Evolutionary conservation across 2,797 vertebrate species (phyloP).

Genomic region (Pseudochirops corinnae): DNA sequence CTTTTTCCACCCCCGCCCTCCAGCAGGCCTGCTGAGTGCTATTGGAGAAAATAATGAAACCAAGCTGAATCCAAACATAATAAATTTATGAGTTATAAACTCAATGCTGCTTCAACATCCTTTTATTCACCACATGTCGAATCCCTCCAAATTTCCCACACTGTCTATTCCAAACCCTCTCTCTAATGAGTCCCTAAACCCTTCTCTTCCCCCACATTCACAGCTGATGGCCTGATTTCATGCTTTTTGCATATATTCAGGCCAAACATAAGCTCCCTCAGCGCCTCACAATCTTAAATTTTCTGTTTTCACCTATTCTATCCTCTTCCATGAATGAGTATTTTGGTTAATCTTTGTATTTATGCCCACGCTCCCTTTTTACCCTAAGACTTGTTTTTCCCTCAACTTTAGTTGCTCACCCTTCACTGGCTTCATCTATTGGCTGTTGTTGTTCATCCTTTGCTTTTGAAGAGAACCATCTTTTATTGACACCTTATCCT

Average conservation of each 20-base stretch:
- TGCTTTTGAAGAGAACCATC: neutral
- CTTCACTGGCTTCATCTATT: neutral
- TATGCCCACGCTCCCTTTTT: neutral
- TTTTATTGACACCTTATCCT: neutral
- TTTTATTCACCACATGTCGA: conserved; percentile 2
- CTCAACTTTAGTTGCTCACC: neutral
- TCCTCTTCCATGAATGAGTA: too few species aligned
- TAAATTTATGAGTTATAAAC: conserved; percentile 10
- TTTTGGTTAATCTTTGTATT: neutral
- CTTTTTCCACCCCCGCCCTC: neutral
- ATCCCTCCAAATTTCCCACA: neutral
- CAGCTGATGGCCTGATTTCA: neutral
- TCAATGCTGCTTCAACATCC: neutral
- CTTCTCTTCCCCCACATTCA: neutral
- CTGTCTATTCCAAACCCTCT: neutral
- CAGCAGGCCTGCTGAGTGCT: neutral
- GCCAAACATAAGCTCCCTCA: neutral
- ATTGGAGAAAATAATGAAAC: neutral
- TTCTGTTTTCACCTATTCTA: neutral
- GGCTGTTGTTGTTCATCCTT: neutral
- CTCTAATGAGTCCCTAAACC: neutral
- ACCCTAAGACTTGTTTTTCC: neutral
- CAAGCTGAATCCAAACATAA: neutral
- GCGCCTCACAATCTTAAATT: neutral
- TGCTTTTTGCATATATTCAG: neutral